Base-by-base conservation (phyloP, 1,140 invertebrate genomes). In the Drosophila sproati region DNA sequence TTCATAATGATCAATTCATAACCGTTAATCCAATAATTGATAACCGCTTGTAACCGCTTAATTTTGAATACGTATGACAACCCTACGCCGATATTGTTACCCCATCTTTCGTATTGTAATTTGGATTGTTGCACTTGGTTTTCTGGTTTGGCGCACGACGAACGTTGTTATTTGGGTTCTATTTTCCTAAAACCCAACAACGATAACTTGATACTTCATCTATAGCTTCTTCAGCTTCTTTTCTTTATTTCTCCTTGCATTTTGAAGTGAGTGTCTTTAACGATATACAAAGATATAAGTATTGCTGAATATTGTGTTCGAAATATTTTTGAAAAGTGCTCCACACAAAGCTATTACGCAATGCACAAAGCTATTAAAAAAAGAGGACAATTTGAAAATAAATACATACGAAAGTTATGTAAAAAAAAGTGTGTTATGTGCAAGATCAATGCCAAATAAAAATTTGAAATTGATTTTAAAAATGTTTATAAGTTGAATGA, bases 101-200 rank as follows among this genome's bases (percentile, higher is more conserved):
- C 75, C 45, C 55, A 63, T 61, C 39, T 43, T 64, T 71, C 5
- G 28, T 64, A 29, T 50, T 73, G 50, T 69, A 28, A 55, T 62
- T 74, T 75, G 55, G 54, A 51, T 45, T 66, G 82, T 70, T 89
- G 85, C 85, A 89, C 85, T 89, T 80, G 86, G 80, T 73, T 89
- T 85, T 89, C 86, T 89, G 80, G 86, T 85, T 52, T 89, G 80
- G 80, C 78, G 78, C 69, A 81, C 85, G 56, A 71, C 85, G 86
- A 81, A 89, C 85, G 86, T 89, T 88, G 85, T 71, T 66, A 70
- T 78, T 61, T 77, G 80, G 85, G 76, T 69, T 79, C 69, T 41
- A 72, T 47, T 64, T 68, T 67, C 63, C 47, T 4, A 43, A 51
- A 66, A 64, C 69, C 70, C 71, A 79, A 77, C 69, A 82, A 82